A percentile compares a stretch with the other conserved stretches of the same genome.
Conservation (phyloP, 1,140 invertebrate species). For the Choristoneura fumiferana region DNA sequence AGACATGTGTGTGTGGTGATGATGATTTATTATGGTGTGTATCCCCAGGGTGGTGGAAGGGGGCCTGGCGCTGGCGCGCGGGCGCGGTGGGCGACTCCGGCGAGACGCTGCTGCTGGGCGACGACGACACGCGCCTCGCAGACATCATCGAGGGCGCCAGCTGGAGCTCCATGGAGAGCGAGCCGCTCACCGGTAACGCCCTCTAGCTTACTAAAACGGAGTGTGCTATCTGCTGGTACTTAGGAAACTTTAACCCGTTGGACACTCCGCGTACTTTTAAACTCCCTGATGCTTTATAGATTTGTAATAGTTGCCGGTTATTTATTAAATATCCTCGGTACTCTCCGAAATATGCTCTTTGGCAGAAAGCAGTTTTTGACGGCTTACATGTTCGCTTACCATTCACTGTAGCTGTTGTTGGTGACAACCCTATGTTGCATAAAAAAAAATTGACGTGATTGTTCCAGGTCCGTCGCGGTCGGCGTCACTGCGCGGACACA, state of each 20-base stretch:
- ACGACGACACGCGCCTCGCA: constrained; percentile 60
- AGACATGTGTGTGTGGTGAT: too few species aligned
- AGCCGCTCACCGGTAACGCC: constrained; percentile 81
- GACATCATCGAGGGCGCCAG: constrained; percentile 70
- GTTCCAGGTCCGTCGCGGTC: constrained; percentile 80
- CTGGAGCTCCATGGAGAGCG: constrained; percentile 75
- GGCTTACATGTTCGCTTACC: constrained; percentile 80
- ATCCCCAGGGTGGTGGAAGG: constrained; percentile 34
- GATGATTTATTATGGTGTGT: not conserved
- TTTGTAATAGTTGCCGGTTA: too few species aligned
- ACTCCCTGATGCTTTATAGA: too few species aligned
- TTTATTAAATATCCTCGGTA: too few species aligned
- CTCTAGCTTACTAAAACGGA: too few species aligned
- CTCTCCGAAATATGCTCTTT: too few species aligned
- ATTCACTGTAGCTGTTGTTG: too few species aligned
- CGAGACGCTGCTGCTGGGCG: constrained; percentile 61
- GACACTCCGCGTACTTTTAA: too few species aligned
- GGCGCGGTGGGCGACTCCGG: constrained; percentile 58
- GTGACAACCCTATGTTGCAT: too few species aligned
- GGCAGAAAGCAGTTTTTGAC: not conserved
- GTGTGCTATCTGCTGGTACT: too few species aligned
- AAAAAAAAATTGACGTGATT: too few species aligned
- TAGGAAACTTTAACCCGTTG: too few species aligned
- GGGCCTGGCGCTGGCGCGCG: constrained; percentile 40
- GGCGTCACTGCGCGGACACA: constrained; percentile 83